A percentile compares a stretch with the other conserved stretches of the same genome.
Evolutionary conservation across 1,140 invertebrate genomes (phyloP).

Genomic region (Camponotus vicinus): DNA sequence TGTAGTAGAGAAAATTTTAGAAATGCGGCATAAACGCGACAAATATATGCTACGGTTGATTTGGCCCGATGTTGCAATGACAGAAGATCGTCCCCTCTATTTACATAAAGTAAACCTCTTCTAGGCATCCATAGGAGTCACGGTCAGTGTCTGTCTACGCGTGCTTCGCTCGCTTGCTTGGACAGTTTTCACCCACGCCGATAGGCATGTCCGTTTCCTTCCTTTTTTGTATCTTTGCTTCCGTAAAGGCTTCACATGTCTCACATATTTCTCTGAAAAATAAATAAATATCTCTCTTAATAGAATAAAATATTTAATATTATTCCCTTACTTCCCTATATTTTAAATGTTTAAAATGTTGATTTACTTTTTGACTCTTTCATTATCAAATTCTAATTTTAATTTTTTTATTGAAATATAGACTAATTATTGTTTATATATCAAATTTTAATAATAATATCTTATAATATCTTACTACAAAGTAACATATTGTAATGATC

Average conservation of each 20-base stretch:
- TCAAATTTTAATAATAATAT: too few species aligned
- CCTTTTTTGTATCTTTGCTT: constrained; percentile 4
- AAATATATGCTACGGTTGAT: neutral
- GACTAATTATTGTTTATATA: neutral
- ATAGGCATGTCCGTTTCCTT: constrained; percentile 76
- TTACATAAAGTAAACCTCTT: constrained; percentile 84
- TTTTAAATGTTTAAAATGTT: neutral
- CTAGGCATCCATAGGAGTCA: constrained; percentile 71
- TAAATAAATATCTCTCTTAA: neutral
- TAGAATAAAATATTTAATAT: neutral
- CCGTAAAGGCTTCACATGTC: neutral
- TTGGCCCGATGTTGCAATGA: constrained; percentile 35
- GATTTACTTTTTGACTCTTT: neutral
- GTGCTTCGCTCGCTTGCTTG: constrained; percentile 75
- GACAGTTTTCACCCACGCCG: constrained; percentile 73
- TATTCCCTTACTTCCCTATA: neutral
- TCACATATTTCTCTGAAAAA: neutral
- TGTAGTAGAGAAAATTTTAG: neutral
- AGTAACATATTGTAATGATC: neutral
- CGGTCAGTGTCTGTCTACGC: constrained; percentile 83
- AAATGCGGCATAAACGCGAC: neutral
- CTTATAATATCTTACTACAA: neutral
- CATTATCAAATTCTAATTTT: neutral
- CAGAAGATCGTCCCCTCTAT: constrained; percentile 76
- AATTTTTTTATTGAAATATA: neutral